Base-by-base conservation (phyloP, 2,888 invertebrate species). In the Ellobium chinense region DNA sequence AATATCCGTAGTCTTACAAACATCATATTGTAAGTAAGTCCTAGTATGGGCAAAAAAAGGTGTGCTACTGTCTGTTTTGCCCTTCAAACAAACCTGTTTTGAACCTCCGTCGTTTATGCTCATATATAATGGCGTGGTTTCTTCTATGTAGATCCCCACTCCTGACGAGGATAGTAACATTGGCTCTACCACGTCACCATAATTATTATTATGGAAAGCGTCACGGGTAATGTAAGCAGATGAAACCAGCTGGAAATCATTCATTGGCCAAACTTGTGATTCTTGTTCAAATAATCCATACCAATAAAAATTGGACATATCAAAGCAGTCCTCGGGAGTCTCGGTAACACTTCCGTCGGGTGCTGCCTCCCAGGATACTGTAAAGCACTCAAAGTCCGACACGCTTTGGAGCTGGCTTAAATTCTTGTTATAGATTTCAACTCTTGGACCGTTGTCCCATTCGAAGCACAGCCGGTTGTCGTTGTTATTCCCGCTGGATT, bases 41-140 rank as follows among this genome's bases (percentile, higher is more conserved):
- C 82, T 63, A 2, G 76, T 69, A 3, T 58, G n/a, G 66, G 88
- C 87, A 70, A 84, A 83, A 74, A 89, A 90, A 4, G 90, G 89
- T 46, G 88, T 88, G 18, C 88, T 85, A 1, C 80, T 74, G 0
- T 75, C 80, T 7, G 63, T 37, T 54, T 60, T 66, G 2, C 80
- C 80, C 21, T 62, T 69, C n/a, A 90, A 75, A 36, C 90, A 90
- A 46, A 89, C 83, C 56, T 73, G 34, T 7, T 83, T 82, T 39
- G 87, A 83, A 5, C 60, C 65, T 0, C 76, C 96, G 87, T 96
- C 95, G 91, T 96, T 95, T 0, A 97, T 96, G 89, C 95, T 95
- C 0, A 97, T 91, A 84, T 97, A 97, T 46, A 98, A 95, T 0
- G 96, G 96, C 0, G 94, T 94, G 63, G 94, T 94, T 0, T 95